Conservation (phyloP, 2,888 invertebrate genomes). For the Heteromyza rotundicornis region DNA sequence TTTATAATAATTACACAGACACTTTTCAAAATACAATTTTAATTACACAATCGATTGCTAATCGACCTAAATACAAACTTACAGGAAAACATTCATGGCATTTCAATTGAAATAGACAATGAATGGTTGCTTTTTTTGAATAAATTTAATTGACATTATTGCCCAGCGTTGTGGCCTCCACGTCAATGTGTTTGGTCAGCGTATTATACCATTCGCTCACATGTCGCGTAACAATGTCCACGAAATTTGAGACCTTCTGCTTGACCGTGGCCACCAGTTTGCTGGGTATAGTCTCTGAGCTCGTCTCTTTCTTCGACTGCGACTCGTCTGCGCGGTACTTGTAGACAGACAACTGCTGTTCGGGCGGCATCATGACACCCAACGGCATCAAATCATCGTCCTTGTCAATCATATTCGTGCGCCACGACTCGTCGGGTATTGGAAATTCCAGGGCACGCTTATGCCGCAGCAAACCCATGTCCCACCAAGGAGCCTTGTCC, state of each 20-base stretch:
- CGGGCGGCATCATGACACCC: conserved; percentile 22
- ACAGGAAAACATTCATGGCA: no score
- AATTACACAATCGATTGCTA: no score
- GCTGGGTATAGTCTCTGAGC: conserved; percentile 29
- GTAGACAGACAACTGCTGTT: conserved; percentile 29
- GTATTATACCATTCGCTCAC: conserved; percentile 57
- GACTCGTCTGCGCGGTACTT: conserved; percentile 36
- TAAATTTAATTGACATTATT: background rate
- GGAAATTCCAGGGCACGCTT: conserved; percentile 21
- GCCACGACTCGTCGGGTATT: conserved; percentile 30
- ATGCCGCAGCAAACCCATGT: conserved; percentile 35
- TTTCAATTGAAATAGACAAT: no score
- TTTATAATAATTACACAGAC: no score
- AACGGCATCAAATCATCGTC: conserved; percentile 34
- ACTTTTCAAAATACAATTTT: no score
- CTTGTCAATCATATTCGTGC: conserved; percentile 46
- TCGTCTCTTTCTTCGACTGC: conserved; percentile 34
- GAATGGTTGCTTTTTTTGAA: no score
- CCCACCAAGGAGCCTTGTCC: conserved; percentile 50
- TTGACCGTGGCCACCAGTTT: conserved; percentile 45
- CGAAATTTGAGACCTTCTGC: conserved; percentile 46
- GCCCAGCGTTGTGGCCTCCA: background rate
- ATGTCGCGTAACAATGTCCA: conserved; percentile 51
- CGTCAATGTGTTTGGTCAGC: conserved; percentile 37
- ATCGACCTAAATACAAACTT: no score